phyloP scores from a whole-genome alignment of 2,113 vertebrate species.

The Melanocharis versteri region DNA sequence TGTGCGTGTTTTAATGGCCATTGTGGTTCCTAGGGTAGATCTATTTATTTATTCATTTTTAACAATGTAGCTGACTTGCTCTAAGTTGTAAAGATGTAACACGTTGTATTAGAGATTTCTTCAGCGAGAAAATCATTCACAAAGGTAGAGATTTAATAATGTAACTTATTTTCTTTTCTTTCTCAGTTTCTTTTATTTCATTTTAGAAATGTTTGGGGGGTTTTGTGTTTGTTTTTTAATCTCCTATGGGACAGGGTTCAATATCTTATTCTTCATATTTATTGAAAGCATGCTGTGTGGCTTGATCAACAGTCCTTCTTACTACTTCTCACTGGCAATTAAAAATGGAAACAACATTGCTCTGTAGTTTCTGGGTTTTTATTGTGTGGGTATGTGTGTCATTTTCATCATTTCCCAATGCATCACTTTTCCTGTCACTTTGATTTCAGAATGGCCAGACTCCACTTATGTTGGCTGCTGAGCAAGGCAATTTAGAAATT shows the following conservation, averaged over 20 bases:
- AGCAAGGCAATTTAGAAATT: slow-evolving; percentile 94
- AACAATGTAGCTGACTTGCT: background rate
- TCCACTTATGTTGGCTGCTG: slow-evolving; percentile 92
- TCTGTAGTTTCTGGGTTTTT: background rate
- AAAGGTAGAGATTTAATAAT: background rate
- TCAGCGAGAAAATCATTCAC: background rate
- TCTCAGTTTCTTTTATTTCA: background rate
- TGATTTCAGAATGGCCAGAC: slow-evolving; percentile 89
- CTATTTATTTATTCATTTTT: background rate
- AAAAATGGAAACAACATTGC: background rate
- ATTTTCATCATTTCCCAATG: background rate
- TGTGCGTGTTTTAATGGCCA: background rate
- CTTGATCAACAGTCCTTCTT: background rate
- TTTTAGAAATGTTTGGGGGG: background rate
- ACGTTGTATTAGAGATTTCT: background rate
- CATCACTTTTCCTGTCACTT: background rate
- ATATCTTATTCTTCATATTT: background rate
- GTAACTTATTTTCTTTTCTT: background rate
- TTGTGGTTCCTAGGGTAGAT: background rate
- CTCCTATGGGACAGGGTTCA: background rate
- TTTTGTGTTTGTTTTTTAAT: background rate
- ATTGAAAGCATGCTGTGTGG: background rate
- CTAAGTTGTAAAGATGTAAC: background rate
- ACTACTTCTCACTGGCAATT: background rate
- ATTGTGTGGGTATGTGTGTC: rapidly evolving